phyloP scores from a whole-genome alignment of 1,140 invertebrate species.

The Diabrotica virgifera region DNA sequence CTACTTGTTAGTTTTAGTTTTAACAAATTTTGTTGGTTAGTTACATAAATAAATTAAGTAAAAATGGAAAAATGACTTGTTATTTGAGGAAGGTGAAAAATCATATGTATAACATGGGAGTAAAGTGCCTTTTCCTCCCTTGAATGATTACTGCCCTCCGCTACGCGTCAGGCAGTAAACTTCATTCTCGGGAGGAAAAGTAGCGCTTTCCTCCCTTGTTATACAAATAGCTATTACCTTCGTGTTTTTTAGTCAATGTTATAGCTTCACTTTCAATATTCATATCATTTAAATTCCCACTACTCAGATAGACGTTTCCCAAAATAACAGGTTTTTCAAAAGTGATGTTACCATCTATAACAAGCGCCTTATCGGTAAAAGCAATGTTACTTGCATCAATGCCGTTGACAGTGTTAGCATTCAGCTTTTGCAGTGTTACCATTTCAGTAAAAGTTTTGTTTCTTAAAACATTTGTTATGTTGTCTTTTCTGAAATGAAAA shows the following conservation, averaged over 20 bases:
- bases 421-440: conserved; percentile 25
- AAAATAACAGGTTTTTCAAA: conserved; percentile 34
- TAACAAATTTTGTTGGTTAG: too few relatives aligned
- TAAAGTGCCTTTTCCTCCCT: too few relatives aligned
- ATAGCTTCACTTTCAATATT: conserved; percentile 30
- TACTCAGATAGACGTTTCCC: conserved; percentile 17
- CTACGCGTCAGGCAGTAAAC: too few relatives aligned
- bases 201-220: too few relatives aligned
- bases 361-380: conserved; percentile 16
- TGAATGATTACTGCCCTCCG: too few relatives aligned
- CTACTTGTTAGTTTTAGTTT: too few relatives aligned
- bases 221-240: too few relatives aligned
- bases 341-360: conserved; percentile 33
- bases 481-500: conserved; percentile 29
- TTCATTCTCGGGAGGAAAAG: too few relatives aligned
- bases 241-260: conserved; percentile 14
- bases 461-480: conserved; percentile 21
- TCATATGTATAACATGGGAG: too few relatives aligned
- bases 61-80: too few relatives aligned
- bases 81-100: too few relatives aligned
- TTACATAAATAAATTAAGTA: too few relatives aligned
- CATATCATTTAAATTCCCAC: conserved; percentile 31
- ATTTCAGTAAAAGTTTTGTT: conserved; percentile 36
- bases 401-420: conserved; percentile 37
- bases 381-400: conserved; percentile 21